Base-by-base conservation (phyloP, 2,888 invertebrate species). In the Drosophila parthenogenetica region DNA sequence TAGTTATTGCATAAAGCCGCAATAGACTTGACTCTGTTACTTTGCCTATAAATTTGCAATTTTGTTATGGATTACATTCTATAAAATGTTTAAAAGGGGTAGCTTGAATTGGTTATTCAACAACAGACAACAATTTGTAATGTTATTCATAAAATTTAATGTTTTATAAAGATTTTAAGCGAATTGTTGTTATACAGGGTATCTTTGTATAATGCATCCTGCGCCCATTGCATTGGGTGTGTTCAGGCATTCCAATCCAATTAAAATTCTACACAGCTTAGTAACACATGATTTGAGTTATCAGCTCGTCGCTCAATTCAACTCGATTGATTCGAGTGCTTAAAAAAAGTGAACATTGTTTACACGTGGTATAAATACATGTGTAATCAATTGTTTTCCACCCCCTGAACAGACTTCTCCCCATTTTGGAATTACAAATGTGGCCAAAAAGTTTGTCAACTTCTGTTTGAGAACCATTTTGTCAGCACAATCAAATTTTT, bases 251-350 rank as follows among this genome's bases (percentile, higher is more conserved):
- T 29, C 42, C 35, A 77, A 59, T 49, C 40, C 58, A 77, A 74
- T 77, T 77, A 73, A 73, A 43, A 62, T 74, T 54, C 69, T 60
- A 78, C 14, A 61, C 55, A 60, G 79, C 64, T 81, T 71, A 84
- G 79, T 74, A 60, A 67, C 65, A 81, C 69, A 64, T 78, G 79
- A 84, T 74, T 63, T 79, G 53, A 71, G 68, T 76, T 66, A 85
- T 82, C 76, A 81, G 77, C 49, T 61, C 51, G 42, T 42, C 43
- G 48, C 51, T 58, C 46, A 13, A 14, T 45, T 49, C 53, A 48
- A 54, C 37, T 46, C 63, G 54, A 74, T 79, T 74, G 69, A 69
- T 69, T 69, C 49, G 53, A 63, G 71, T 60, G 60, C 45, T 74
- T 62, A 49, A 75, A 53, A 46, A 73, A 60, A 59, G 13, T n/a